phyloP scores from a whole-genome alignment of 2,888 invertebrate genomes.

The Pteria penguin region DNA sequence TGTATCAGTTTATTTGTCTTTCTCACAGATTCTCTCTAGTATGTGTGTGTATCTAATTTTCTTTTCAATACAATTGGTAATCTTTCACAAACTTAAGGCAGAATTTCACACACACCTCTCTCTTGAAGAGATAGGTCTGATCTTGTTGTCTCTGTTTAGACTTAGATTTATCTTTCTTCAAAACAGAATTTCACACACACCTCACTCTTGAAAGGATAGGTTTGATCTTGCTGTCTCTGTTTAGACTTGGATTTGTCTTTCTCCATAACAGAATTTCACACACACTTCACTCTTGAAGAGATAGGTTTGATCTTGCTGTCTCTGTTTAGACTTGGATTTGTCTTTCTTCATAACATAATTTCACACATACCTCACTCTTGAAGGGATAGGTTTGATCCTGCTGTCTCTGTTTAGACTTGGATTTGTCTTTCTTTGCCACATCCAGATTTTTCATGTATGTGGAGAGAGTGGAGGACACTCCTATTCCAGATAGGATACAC shows the following conservation, averaged over 20 bases:
- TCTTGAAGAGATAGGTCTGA: slow-evolving; percentile 87
- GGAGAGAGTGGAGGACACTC: slow-evolving; percentile 90
- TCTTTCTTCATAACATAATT: too few relatives aligned
- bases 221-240: slow-evolving; percentile 81
- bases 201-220: slow-evolving; percentile 89
- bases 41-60: too few relatives aligned
- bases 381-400: slow-evolving; percentile 85
- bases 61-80: too few relatives aligned
- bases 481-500: slow-evolving; percentile 98
- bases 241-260: slow-evolving; percentile 79
- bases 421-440: slow-evolving; percentile 73
- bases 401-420: slow-evolving; percentile 77
- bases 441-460: slow-evolving; percentile 88
- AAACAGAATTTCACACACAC: too few relatives aligned
- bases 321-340: slow-evolving; percentile 77
- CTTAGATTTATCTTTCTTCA: slow-evolving; percentile 72
- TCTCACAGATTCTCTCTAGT: too few relatives aligned
- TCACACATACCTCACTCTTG: slow-evolving; percentile 86
- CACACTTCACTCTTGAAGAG: slow-evolving; percentile 89
- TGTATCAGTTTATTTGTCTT: too few relatives aligned
- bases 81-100: too few relatives aligned
- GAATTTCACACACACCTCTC: slow-evolving; percentile 85
- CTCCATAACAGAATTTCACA: too few relatives aligned
- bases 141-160: slow-evolving; percentile 80
- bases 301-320: slow-evolving; percentile 83